These are phyloP conservation scores for Microdon myrmicae DNA, from an alignment of 2,888 invertebrate species.

Conservation along the genomic window DNA sequence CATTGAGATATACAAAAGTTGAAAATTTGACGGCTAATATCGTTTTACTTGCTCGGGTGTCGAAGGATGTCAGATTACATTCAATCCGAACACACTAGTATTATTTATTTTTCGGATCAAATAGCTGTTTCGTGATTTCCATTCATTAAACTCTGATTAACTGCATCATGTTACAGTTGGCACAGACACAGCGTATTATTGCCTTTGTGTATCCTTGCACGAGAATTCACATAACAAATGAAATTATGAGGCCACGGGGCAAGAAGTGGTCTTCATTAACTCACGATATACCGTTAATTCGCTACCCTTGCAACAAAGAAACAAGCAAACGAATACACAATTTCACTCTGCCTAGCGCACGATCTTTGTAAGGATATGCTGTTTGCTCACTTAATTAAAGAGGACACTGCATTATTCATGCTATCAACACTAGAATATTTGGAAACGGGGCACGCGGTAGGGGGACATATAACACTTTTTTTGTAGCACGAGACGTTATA, in stretches of 20 bases:
- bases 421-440: no score
- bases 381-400: slow-evolving; percentile 46
- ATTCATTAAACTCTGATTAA: slow-evolving; percentile 34
- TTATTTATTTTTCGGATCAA: slow-evolving; percentile 39
- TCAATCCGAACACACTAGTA: slow-evolving; percentile 29
- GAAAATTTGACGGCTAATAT: no score
- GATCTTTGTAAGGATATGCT: slow-evolving; percentile 10
- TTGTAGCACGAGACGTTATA: no score
- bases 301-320: background rate
- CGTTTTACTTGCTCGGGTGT: no score
- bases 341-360: slow-evolving; percentile 4
- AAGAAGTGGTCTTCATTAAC: slow-evolving; percentile 16
- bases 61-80: slow-evolving; percentile 25
- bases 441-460: no score
- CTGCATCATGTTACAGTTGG: slow-evolving; percentile 9
- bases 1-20: no score
- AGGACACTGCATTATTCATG: slow-evolving; percentile 36
- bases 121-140: slow-evolving; percentile 37
- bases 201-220: background rate
- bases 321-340: slow-evolving; percentile 3
- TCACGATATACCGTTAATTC: background rate
- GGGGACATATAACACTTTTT: no score
- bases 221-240: background rate
- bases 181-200: background rate
- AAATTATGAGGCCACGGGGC: slow-evolving; percentile 3